These are phyloP conservation scores for Helarctos malayanus DNA, from an alignment of 2,797 vertebrate species.

Conservation along the genomic window DNA sequence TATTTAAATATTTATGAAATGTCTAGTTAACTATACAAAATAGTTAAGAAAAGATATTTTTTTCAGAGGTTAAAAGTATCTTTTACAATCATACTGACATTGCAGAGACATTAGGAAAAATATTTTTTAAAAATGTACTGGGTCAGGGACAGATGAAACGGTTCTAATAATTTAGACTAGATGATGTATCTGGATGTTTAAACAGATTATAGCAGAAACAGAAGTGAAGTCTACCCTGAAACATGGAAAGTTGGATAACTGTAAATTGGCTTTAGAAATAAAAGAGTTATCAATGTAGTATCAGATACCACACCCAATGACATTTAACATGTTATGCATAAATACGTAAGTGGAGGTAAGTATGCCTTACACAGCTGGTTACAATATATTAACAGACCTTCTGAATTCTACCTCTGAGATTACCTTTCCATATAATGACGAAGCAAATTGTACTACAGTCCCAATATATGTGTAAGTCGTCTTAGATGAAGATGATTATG, in stretches of 20 bases:
- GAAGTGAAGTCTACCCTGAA: not conserved
- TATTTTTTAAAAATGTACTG: not conserved
- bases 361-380: not conserved
- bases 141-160: not conserved
- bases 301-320: not conserved
- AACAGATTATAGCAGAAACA: not conserved
- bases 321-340: not conserved
- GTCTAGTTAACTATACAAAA: not conserved
- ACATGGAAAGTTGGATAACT: not conserved
- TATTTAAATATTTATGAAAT: not conserved
- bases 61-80: not conserved
- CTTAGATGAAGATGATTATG: conserved; percentile 36
- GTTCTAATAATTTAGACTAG: not conserved
- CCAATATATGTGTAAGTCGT: not conserved
- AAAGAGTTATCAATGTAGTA: not conserved
- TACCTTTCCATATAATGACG: not conserved
- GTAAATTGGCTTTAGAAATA: not conserved
- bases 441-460: not conserved
- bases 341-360: not conserved
- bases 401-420: not conserved
- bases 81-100: not conserved
- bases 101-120: not conserved
- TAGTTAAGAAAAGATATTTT: not conserved
- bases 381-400: not conserved
- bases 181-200: not conserved